Evolutionary conservation across 2,888 invertebrate species (phyloP).

Genomic region (Eristalis arbustorum): DNA sequence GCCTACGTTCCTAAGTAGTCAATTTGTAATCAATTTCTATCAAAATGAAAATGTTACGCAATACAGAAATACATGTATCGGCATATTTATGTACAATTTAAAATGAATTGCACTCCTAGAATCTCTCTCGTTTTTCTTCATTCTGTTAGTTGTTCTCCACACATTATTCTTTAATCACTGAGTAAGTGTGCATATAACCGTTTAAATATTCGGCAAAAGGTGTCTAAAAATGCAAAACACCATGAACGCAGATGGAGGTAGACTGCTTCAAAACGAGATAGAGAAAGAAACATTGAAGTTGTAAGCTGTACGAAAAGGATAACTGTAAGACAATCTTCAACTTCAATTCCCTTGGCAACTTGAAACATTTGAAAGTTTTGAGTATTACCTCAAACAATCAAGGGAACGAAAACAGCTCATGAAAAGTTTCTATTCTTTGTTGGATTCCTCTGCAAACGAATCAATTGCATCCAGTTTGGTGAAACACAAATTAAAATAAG

Average conservation of each 20-base stretch:
- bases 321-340: constrained; percentile 49
- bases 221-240: constrained; percentile 24
- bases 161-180: constrained; percentile 66
- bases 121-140: constrained; percentile 6
- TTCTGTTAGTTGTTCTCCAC: constrained; percentile 17
- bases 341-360: constrained; percentile 58
- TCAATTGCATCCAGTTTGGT: constrained; percentile 25
- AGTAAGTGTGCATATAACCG: constrained; percentile 66
- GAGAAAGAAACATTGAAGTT: not conserved
- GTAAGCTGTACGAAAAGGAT: not conserved
- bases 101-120: constrained; percentile 34
- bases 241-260: constrained; percentile 20
- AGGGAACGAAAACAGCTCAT: constrained; percentile 51
- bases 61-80: constrained; percentile 5
- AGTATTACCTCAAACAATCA: constrained; percentile 56
- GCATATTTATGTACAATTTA: constrained; percentile 13
- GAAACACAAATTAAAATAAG: constrained; percentile 39
- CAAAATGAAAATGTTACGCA: constrained; percentile 65
- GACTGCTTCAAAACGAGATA: not conserved
- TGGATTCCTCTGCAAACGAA: not conserved
- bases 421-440: constrained; percentile 22
- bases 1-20: too few species aligned
- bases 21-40: constrained; percentile 62
- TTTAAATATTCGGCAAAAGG: constrained; percentile 58
- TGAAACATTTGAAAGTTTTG: constrained; percentile 61